Percentiles rank a stretch among this genome's conserved stretches.
These are phyloP conservation scores for Xiphydria camelus DNA, from an alignment of 2,888 invertebrate species.

Conservation along the genomic window DNA sequence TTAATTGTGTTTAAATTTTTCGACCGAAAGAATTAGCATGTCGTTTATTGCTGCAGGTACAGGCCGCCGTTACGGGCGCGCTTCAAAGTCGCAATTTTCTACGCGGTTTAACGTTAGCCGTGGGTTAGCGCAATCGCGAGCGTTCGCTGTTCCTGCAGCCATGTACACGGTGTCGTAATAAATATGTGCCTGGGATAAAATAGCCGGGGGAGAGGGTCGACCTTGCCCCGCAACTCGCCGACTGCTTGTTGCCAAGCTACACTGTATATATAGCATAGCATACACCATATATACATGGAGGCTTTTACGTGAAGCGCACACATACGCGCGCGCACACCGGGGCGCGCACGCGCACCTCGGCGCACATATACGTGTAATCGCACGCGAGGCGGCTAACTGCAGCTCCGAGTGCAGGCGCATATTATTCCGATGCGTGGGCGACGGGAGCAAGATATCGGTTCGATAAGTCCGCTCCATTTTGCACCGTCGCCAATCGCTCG, in stretches of 20 bases:
- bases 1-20: too few species aligned
- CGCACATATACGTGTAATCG: conserved; percentile 1
- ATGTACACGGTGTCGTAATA: conserved; percentile 47
- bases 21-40: too few species aligned
- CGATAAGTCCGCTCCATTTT: too few species aligned
- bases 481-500: too few species aligned
- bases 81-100: too few species aligned
- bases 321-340: conserved; percentile 7
- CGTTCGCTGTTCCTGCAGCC: conserved; percentile 11
- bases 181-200: conserved; percentile 51
- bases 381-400: neutral
- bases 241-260: conserved; percentile 55
- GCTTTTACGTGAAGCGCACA: conserved; percentile 6
- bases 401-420: neutral
- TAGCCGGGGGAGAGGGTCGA: conserved; percentile 47
- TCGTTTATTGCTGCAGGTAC: too few species aligned
- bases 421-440: conserved; percentile 4
- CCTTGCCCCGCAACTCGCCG: conserved; percentile 52
- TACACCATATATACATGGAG: conserved; percentile 13
- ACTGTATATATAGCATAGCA: conserved; percentile 41
- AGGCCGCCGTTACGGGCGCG: too few species aligned
- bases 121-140: conserved; percentile 4
- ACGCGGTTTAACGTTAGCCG: too few species aligned
- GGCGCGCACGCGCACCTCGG: neutral
- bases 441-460: neutral